Base-by-base conservation (phyloP, 1,140 invertebrate species). In the Bombus cullumanus region DNA sequence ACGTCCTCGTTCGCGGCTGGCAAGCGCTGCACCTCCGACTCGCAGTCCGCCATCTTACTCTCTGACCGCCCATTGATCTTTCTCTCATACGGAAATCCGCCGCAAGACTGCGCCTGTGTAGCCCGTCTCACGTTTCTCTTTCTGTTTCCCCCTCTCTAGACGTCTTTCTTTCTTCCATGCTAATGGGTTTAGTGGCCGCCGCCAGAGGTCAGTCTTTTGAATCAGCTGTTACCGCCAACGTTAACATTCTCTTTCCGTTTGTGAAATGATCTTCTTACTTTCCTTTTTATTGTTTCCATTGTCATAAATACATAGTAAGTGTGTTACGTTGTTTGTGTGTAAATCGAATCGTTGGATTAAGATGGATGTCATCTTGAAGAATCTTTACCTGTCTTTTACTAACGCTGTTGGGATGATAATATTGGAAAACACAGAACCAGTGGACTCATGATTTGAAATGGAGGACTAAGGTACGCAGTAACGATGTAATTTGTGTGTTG, bases 11-110 rank as follows among this genome's bases (percentile, higher is more conserved):
- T 85, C 90, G 87, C 78, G 83, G 77, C 83, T 89, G 92, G 85
- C 83, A 91, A 90, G 68, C 91, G 92, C 90, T 93, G 91, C 91
- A 93, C 91, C 92, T 94, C 94, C 91, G 94, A 94, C 89, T 93
- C 92, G 92, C 93, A 94, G 89, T 94, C 94, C 94, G 94, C 94
- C 94, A 95, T 95, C 91, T 95, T 94, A 92, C 89, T 85, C 87
- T 94, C 90, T 92, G 92, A 83, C 90, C 89, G 83, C 92, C 92
- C 93, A 94, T 93, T 94, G 92, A 93, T 92, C 88, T 93, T 59
- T 71, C 68, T 47, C 22, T 79, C 71, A 81, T 78, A 75, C 62
- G 72, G 25, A 15, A 12, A 57, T 73, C 74, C 43, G 13, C 86
- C 82, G 39, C 59, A 25, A 87, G 86, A 87, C 66, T 85, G 82